Percentiles rank a stretch among this genome's conserved stretches.
phyloP scores from a whole-genome alignment of 1,140 invertebrate species.

The Trichoplusia ni region DNA sequence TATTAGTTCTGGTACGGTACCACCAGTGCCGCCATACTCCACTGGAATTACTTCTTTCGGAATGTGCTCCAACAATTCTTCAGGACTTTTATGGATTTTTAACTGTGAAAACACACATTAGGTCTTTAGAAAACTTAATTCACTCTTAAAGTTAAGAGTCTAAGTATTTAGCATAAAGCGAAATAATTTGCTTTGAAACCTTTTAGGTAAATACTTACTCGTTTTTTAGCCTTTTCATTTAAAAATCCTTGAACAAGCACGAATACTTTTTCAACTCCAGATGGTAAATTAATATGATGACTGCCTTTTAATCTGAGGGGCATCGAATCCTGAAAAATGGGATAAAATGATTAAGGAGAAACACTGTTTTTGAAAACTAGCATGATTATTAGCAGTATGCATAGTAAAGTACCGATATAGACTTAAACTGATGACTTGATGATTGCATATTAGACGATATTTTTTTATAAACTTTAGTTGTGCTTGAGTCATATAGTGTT shows the following conservation, averaged over 20 bases:
- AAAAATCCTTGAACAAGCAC: slow-evolving; percentile 60
- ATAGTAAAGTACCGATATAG: no score
- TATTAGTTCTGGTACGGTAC: slow-evolving; percentile 51
- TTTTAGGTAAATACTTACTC: slow-evolving; percentile 45
- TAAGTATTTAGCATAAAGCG: no score
- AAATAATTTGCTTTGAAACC: background rate
- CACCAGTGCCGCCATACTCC: slow-evolving; percentile 66
- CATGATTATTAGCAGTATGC: no score
- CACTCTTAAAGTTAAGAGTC: background rate
- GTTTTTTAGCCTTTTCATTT: slow-evolving; percentile 64
- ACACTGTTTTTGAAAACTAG: background rate
- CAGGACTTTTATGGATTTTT: slow-evolving; percentile 59
- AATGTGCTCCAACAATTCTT: slow-evolving; percentile 57
- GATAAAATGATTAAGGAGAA: slow-evolving; percentile 25
- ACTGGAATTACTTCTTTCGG: slow-evolving; percentile 63
- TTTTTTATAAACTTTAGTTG: background rate
- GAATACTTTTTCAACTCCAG: slow-evolving; percentile 67
- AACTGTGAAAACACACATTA: slow-evolving; percentile 51
- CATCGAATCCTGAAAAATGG: slow-evolving; percentile 64
- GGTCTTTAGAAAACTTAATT: no score
- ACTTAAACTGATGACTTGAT: background rate
- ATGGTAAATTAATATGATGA: slow-evolving; percentile 69
- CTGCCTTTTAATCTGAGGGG: slow-evolving; percentile 73
- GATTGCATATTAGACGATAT: background rate
- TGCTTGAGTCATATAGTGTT: no score